A percentile compares a stretch with the other conserved stretches of the same genome.
These are phyloP conservation scores for Pygathrix nemaeus DNA, from an alignment of 2,113 vertebrate genomes.

Conservation along the genomic window DNA sequence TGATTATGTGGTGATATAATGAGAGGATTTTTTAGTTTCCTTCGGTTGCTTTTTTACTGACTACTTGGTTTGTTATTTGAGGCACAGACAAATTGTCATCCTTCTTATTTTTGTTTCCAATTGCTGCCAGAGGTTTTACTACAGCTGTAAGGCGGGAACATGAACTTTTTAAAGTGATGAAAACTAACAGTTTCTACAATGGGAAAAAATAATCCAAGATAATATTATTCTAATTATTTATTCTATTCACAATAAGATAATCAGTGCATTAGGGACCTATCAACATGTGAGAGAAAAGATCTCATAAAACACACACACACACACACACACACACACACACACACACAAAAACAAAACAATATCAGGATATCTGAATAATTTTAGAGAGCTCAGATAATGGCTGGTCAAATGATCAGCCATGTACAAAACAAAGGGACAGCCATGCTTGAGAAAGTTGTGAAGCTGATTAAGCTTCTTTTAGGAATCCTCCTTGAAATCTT, in stretches of 20 bases:
- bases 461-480: neutral
- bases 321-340: no score
- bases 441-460: neutral
- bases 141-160: neutral
- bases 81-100: neutral
- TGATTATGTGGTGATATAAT: neutral
- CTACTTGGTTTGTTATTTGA: neutral
- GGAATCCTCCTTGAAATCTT: neutral
- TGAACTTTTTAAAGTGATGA: neutral
- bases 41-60: neutral
- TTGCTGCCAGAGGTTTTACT: neutral
- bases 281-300: neutral
- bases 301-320: neutral
- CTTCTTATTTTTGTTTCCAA: neutral
- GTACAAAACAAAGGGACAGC: neutral
- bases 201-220: neutral
- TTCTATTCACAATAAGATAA: neutral
- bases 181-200: neutral
- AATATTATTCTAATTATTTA: neutral
- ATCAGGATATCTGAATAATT: neutral
- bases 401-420: neutral
- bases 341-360: no score
- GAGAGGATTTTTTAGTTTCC: neutral
- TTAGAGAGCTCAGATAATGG: neutral
- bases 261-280: neutral